A percentile compares a stretch with the other conserved stretches of the same genome.
These are phyloP conservation scores for Catocala fraxini DNA, from an alignment of 2,888 invertebrate genomes.

Conservation along the genomic window DNA sequence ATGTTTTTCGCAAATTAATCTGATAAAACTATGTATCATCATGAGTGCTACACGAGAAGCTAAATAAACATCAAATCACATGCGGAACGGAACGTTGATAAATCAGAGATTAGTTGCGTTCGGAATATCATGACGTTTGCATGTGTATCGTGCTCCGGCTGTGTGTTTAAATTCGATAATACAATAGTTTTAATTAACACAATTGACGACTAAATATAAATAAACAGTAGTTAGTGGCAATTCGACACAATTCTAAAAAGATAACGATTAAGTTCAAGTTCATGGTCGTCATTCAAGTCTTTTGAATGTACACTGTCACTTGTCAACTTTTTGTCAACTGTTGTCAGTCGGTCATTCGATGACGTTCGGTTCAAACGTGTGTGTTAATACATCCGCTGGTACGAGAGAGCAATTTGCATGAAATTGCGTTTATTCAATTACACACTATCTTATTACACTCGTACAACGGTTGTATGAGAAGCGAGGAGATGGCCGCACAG, in stretches of 20 bases:
- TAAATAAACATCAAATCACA: slow-evolving; percentile 54
- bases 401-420: slow-evolving; percentile 75
- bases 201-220: slow-evolving; percentile 30
- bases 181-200: slow-evolving; percentile 27
- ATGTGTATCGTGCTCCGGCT: slow-evolving; percentile 34
- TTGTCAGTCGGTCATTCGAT: slow-evolving; percentile 76
- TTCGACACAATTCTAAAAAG: slow-evolving; percentile 33
- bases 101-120: slow-evolving; percentile 63
- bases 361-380: slow-evolving; percentile 77
- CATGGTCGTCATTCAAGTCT: slow-evolving; percentile 63
- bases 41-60: slow-evolving; percentile 39
- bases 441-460: slow-evolving; percentile 73
- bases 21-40: slow-evolving; percentile 47
- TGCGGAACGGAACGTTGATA: slow-evolving; percentile 66
- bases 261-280: slow-evolving; percentile 70
- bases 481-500: slow-evolving; percentile 66
- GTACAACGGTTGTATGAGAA: slow-evolving; percentile 63
- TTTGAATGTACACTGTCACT: slow-evolving; percentile 71
- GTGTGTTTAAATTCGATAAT: slow-evolving; percentile 25
- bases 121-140: slow-evolving; percentile 55
- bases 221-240: slow-evolving; percentile 25
- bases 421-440: slow-evolving; percentile 83
- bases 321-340: slow-evolving; percentile 59
- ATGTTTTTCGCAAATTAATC: slow-evolving; percentile 53
- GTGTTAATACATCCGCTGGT: slow-evolving; percentile 61